Percentiles rank a stretch among this genome's conserved stretches.
These are phyloP conservation scores for Phylloscopus collybita DNA, from an alignment of 2,797 vertebrate genomes.

Conservation along the genomic window DNA sequence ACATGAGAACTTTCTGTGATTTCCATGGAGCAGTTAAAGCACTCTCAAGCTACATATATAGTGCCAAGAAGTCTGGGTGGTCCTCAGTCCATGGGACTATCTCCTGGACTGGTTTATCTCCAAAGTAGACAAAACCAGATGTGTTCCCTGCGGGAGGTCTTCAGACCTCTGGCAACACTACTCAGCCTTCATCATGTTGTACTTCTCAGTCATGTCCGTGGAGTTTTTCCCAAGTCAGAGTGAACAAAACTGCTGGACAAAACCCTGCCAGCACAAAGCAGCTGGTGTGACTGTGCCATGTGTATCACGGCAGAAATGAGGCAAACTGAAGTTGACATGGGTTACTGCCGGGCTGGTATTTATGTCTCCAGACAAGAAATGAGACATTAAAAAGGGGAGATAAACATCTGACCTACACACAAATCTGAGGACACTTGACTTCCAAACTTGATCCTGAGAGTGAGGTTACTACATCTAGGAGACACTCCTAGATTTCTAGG, in stretches of 20 bases:
- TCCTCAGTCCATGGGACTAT: background rate
- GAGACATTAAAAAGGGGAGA: background rate
- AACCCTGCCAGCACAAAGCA: background rate
- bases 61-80: background rate
- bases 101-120: background rate
- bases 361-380: background rate
- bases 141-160: background rate
- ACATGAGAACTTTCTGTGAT: background rate
- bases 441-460: background rate
- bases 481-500: background rate
- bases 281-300: fast-evolving
- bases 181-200: background rate
- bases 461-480: background rate
- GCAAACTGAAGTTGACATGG: background rate
- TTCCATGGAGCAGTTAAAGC: background rate
- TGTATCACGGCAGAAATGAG: background rate
- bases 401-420: background rate
- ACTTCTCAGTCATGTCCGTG: background rate
- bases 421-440: background rate
- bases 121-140: background rate
- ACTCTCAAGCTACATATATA: background rate
- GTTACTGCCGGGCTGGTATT: background rate
- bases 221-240: background rate
- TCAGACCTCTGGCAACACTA: background rate
- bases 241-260: background rate